Base-by-base conservation (phyloP, 1,140 invertebrate species). In the Ooceraea biroi region DNA sequence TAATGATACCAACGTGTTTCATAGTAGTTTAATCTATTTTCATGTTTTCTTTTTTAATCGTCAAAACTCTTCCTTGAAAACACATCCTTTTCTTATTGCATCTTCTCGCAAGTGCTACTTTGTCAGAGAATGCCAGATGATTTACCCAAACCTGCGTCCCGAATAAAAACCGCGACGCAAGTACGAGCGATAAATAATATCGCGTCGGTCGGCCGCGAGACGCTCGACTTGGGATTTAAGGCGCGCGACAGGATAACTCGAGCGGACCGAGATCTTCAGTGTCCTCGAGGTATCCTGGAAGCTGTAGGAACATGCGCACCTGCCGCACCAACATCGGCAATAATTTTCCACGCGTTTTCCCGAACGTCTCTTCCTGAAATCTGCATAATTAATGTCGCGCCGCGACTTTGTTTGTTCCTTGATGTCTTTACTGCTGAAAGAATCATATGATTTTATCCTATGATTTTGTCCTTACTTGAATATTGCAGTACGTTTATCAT, bases 361-460 rank as follows among this genome's bases (percentile, higher is more conserved):
- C 72, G 22, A 61, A 82, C 41, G 52, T 19, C 60, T 27, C 41
- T 36, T 14, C 14, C 60, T n/a, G 65, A 83, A 83, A 83, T 83
- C 36, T 83, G 50, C 82, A 83, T 77, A 83, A 83, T 83, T 83
- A 83, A 46, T 19, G 27, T 68, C 76, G 22, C 30, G 60, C 25
- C 19, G 61, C 25, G 60, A 22, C 17, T 17, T 55, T 41, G n/a
- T 46, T 27, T 8, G 46, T 57, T 44, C 3, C 25, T 25, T 52
- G 27, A 11, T 17, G 10, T 25, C 50, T 58, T 69, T 14, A 46
- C 30, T 22, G 22, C 1, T 22, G 17, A 1, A 55, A n/a, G 10
- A 19, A 55, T 19, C n/a, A 22, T 3, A n/a, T 12, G n/a, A 11
- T 41, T 25, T 12, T 8, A 27, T 3, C 12, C 11, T n/a, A 27